Evolutionary conservation across 2,797 vertebrate genomes (phyloP).

Genomic region (Rhinophrynus dorsalis): DNA sequence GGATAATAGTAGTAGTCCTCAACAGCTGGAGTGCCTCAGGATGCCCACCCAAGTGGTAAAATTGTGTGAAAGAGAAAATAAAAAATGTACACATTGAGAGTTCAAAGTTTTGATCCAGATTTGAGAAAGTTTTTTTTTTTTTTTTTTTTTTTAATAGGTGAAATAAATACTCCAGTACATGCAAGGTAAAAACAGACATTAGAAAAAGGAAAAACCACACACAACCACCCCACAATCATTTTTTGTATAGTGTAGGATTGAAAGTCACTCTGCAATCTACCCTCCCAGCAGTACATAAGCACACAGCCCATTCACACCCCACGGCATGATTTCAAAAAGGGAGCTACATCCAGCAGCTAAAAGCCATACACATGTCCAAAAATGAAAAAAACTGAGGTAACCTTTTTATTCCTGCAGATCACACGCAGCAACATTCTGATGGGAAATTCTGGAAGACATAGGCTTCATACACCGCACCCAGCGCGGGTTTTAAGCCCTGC

Average conservation of each 20-base stretch:
- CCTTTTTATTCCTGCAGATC: slow-evolving; percentile 75
- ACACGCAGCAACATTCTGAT: slow-evolving; percentile 60
- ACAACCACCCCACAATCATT: slow-evolving; percentile 88
- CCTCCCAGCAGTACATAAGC: slow-evolving; percentile 79
- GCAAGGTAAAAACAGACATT: slow-evolving; percentile 88
- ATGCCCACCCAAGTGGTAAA: too few species aligned
- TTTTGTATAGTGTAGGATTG: slow-evolving; percentile 94
- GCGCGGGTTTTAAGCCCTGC: slow-evolving; percentile 70
- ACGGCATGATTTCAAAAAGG: slow-evolving; percentile 56
- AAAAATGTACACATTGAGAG: too few species aligned
- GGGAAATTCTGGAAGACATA: slow-evolving; percentile 61
- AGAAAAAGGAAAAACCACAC: too few species aligned
- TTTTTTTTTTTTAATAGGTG: slow-evolving; percentile 96
- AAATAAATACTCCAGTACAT: slow-evolving; percentile 99
- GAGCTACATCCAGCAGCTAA: slow-evolving; percentile 83
- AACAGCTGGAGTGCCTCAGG: too few species aligned
- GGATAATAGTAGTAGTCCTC: too few species aligned
- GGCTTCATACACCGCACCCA: slow-evolving; percentile 74
- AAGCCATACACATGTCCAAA: slow-evolving; percentile 67
- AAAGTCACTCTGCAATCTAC: slow-evolving; percentile 88
- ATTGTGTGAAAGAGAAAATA: too few species aligned
- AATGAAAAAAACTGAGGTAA: slow-evolving; percentile 91
- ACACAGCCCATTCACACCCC: slow-evolving; percentile 71
- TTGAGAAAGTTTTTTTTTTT: slow-evolving; percentile 87
- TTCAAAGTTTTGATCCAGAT: slow-evolving; percentile 52